Evolutionary conservation across 92 coral and sea anemone genomes (phyloP).

Genomic region (Paragorgia papillata): DNA sequence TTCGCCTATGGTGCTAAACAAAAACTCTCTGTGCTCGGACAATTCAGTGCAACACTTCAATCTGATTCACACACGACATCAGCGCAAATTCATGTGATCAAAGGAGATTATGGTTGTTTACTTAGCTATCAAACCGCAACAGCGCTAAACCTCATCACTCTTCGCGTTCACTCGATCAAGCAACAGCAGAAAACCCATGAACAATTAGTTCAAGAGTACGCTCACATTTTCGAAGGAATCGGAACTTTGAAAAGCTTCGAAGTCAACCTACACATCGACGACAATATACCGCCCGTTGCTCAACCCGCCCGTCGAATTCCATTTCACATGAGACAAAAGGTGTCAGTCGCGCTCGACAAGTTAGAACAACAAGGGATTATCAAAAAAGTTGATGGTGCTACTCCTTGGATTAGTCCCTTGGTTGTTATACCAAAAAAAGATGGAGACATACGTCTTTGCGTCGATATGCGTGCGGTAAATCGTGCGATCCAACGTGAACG

Average conservation of each 20-base stretch:
- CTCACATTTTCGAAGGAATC: constrained; percentile 55
- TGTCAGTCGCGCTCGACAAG: constrained; percentile 50
- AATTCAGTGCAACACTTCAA: constrained; percentile 18
- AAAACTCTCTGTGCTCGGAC: constrained; percentile 12
- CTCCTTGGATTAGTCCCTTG: constrained; percentile 65
- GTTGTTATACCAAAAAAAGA: constrained; percentile 54
- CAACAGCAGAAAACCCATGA: background rate
- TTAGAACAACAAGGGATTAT: constrained; percentile 56
- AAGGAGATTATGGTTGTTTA: constrained; percentile 48
- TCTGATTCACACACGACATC: background rate
- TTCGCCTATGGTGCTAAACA: constrained; percentile 34
- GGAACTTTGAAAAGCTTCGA: constrained; percentile 53
- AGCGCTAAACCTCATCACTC: constrained; percentile 25
- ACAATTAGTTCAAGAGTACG: constrained; percentile 33
- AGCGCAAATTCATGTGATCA: constrained; percentile 22
- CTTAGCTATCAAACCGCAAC: constrained; percentile 35
- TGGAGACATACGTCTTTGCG: constrained; percentile 54
- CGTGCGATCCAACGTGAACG: constrained; percentile 52
- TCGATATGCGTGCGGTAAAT: constrained; percentile 60
- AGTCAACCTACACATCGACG: constrained; percentile 61
- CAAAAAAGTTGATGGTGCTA: constrained; percentile 54
- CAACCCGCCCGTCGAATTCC: constrained; percentile 58
- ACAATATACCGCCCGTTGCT: constrained; percentile 51
- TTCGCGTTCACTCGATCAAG: constrained; percentile 1
- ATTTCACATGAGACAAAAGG: constrained; percentile 48